phyloP scores from a whole-genome alignment of 2,888 invertebrate species.

The Cheilosia variabilis region DNA sequence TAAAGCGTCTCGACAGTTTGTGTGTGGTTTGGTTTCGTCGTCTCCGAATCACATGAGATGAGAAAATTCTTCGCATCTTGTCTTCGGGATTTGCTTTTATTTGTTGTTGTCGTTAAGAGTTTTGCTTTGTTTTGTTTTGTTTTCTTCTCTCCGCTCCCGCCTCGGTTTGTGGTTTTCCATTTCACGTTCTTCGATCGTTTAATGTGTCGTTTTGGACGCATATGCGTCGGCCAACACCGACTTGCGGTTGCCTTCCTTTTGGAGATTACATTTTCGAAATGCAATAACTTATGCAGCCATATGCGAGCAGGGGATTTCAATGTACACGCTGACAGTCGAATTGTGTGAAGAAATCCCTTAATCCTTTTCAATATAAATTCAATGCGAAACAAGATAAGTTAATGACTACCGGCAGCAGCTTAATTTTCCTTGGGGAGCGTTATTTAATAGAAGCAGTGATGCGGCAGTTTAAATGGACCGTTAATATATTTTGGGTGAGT shows the following conservation, averaged over 20 bases:
- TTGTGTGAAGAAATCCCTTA: constrained; percentile 56
- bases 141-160: constrained; percentile 1
- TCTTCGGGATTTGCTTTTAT: constrained; percentile 66
- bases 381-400: constrained; percentile 47
- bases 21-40: constrained; percentile 67
- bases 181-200: constrained; percentile 49
- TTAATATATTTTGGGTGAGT: too few species aligned
- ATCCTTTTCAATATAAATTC: constrained; percentile 27
- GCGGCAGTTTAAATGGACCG: too few species aligned
- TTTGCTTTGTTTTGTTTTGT: constrained; percentile 31
- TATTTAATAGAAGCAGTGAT: too few species aligned
- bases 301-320: constrained; percentile 55
- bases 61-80: constrained; percentile 69
- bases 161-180: constrained; percentile 31
- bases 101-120: constrained; percentile 61
- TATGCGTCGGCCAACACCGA: constrained; percentile 59
- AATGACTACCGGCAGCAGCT: constrained; percentile 37
- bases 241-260: constrained; percentile 55
- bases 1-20: constrained; percentile 75
- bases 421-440: background rate
- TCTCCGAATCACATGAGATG: constrained; percentile 61
- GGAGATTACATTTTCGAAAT: constrained; percentile 48
- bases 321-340: constrained; percentile 66
- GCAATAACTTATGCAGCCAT: constrained; percentile 52
- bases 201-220: constrained; percentile 69